Conservation (phyloP, 1,140 invertebrate species). For the Phthorimaea operculella region DNA sequence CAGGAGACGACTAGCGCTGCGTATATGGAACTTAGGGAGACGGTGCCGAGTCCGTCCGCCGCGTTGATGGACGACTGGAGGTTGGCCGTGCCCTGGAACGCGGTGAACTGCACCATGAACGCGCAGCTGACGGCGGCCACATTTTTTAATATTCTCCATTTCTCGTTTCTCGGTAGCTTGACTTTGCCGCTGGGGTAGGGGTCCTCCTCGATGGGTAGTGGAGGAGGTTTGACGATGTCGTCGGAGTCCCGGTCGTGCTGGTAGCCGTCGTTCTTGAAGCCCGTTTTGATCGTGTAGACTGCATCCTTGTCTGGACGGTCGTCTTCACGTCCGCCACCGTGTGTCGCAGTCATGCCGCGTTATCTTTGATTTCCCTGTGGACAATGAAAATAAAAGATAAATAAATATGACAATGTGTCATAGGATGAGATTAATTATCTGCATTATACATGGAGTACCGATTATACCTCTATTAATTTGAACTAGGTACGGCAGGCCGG, state of each 20-base stretch:
- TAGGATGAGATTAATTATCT: slow-evolving; percentile 3
- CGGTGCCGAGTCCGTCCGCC: slow-evolving; percentile 83
- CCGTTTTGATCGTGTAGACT: slow-evolving; percentile 51
- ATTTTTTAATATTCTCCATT: slow-evolving; percentile 90
- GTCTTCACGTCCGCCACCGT: slow-evolving; percentile 61
- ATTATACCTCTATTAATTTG: too few relatives aligned
- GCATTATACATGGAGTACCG: background rate
- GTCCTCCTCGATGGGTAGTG: slow-evolving; percentile 72
- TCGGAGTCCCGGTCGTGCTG: slow-evolving; percentile 69
- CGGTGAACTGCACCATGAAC: slow-evolving; percentile 94
- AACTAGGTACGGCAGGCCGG: too few relatives aligned
- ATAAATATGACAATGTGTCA: slow-evolving; percentile 18
- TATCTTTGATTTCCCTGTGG: slow-evolving; percentile 45
- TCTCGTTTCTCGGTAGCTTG: slow-evolving; percentile 79
- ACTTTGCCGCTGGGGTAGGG: slow-evolving; percentile 78
- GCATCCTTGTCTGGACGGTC: slow-evolving; percentile 54
- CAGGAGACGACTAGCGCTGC: slow-evolving; percentile 90
- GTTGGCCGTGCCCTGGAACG: slow-evolving; percentile 90
- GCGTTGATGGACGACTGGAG: slow-evolving; percentile 90
- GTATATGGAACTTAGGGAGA: slow-evolving; percentile 88
- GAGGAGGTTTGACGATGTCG: slow-evolving; percentile 72
- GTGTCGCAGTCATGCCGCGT: slow-evolving; percentile 60
- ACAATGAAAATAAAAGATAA: background rate
- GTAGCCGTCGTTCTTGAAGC: slow-evolving; percentile 76
- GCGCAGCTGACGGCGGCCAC: slow-evolving; percentile 85